phyloP scores from a whole-genome alignment of 2,888 invertebrate genomes.

The Poecilobothrus nobilitatus region DNA sequence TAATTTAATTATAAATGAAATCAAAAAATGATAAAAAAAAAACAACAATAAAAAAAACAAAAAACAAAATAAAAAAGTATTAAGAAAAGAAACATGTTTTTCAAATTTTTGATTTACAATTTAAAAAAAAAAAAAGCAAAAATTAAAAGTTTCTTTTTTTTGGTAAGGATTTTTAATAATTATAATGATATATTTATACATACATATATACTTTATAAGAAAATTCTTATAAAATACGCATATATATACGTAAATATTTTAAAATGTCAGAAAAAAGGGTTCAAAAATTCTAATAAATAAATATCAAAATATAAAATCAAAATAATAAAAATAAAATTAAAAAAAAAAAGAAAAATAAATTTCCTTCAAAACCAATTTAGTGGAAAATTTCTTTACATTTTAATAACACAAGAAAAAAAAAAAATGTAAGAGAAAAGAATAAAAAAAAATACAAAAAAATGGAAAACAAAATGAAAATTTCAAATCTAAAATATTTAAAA shows the following conservation, averaged over 20 bases:
- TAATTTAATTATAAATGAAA: too few species aligned
- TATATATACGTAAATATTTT: not conserved
- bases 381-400: not conserved
- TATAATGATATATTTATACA: not conserved
- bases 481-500: not conserved
- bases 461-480: not conserved
- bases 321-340: not conserved
- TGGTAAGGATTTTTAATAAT: not conserved
- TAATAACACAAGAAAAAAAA: not conserved
- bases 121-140: too few species aligned
- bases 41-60: too few species aligned
- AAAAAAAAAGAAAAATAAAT: not conserved
- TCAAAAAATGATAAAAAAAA: too few species aligned
- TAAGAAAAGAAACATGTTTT: too few species aligned
- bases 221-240: not conserved
- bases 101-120: too few species aligned
- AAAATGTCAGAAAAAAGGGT: not conserved
- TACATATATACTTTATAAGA: not conserved
- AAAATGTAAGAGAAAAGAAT: not conserved
- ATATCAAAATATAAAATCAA: not conserved
- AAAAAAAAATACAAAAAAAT: too few species aligned
- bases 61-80: too few species aligned
- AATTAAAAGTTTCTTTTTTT: not conserved
- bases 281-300: not conserved
- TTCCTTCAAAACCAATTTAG: not conserved